Conservation (phyloP, 2,888 invertebrate genomes). For the Hipparchia semele region DNA sequence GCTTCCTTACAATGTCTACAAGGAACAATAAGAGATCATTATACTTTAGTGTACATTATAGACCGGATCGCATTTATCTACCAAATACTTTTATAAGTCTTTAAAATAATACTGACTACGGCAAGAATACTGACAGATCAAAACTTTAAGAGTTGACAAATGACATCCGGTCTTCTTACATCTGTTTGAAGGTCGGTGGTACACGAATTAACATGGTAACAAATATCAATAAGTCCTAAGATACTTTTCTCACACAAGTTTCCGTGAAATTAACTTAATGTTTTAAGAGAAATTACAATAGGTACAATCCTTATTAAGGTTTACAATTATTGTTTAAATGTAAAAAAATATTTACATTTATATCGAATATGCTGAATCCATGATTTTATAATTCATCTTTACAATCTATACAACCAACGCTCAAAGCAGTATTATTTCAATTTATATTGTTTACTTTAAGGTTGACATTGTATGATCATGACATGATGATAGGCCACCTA, state of each 20-base stretch:
- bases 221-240: constrained; percentile 28
- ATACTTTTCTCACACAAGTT: constrained; percentile 25
- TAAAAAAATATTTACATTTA: no score
- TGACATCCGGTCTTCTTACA: constrained; percentile 38
- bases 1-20: constrained; percentile 59
- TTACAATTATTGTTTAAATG: background rate
- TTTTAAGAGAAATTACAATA: background rate
- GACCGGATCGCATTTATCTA: constrained; percentile 36
- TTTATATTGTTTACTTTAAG: no score
- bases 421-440: no score
- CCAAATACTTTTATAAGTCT: background rate
- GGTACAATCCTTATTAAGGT: background rate
- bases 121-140: constrained; percentile 10
- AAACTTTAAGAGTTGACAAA: constrained; percentile 14
- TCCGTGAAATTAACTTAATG: background rate
- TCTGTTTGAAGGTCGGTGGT: constrained; percentile 19
- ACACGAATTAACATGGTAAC: constrained; percentile 34
- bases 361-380: no score
- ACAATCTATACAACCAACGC: no score
- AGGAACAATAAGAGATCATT: constrained; percentile 76
- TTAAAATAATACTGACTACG: constrained; percentile 6
- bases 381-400: no score
- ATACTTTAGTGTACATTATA: constrained; percentile 45
- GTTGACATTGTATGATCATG: no score
- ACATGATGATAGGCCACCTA: no score